Base-by-base conservation (phyloP, 2,888 invertebrate species). In the Drosophila anomelani region DNA sequence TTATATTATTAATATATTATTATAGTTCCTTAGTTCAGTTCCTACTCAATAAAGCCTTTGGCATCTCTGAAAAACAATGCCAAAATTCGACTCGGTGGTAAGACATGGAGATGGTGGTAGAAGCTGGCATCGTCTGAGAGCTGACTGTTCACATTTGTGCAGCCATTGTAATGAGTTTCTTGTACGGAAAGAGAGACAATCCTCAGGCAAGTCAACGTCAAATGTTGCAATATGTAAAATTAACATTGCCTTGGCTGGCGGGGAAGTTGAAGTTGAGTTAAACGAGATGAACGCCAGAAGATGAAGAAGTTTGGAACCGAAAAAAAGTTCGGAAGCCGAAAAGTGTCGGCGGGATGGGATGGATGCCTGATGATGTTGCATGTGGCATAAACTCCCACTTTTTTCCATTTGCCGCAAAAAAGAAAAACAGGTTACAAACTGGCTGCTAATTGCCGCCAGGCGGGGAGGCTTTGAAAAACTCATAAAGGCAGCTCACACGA, bases 81-180 rank as follows among this genome's bases (percentile, higher is more conserved):
- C 75, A 59, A 81, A 78, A 64, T 73, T 74, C 80, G 49, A 47
- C 26, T 17, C 1, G n/a, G 44, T 13, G 38, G 8, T 3, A n/a
- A n/a, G 26, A 12, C 8, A 29, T 29, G 29, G 29, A 29, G 8
- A 1, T 29, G 29, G 29, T 29, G 0, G 29, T 17, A 26, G 26
- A 7, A 23, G 69, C 39, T 10, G 23, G n/a, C 29, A 20, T 60
- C 44, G 68, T 36, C 57, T 77, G 78, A 61, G 79, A 74, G 81
- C 79, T 81, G 81, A 68, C 63, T 73, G 58, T 73, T 64, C 73
- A 74, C 86, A 80, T 83, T 88, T 78, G 84, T 81, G 77, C 84
- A 88, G 88, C 71, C 80, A 81, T 75, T 88, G 81, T 86, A 86
- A 88, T 86, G 88, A 86, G 81, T 70, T 78, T 69, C 64, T 36